Percentiles rank a stretch among this genome's conserved stretches.
Conservation (phyloP, 2,888 invertebrate species). For the Drosophila trichaetosa region DNA sequence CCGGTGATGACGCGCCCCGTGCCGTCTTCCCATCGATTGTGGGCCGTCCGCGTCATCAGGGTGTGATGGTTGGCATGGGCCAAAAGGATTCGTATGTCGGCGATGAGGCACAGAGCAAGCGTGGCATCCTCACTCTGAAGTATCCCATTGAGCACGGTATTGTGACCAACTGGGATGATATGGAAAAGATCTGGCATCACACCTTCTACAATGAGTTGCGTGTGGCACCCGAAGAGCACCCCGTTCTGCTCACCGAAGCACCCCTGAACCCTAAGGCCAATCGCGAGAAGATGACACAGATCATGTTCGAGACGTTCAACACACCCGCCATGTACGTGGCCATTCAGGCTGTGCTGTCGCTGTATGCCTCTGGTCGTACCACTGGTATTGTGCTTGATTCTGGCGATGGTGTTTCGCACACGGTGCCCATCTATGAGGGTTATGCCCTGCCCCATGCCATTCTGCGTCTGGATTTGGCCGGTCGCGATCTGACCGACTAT, state of each 20-base stretch:
- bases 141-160: slow-evolving; percentile 99
- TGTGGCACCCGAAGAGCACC: slow-evolving; percentile 97
- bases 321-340: slow-evolving; percentile 97
- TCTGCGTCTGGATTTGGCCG: slow-evolving; percentile 96
- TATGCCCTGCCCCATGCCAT: slow-evolving; percentile 97
- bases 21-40: slow-evolving; percentile 96
- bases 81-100: slow-evolving; percentile 95
- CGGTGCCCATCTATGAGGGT: slow-evolving; percentile 98
- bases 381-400: slow-evolving; percentile 98
- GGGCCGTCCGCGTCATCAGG: slow-evolving; percentile 94
- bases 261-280: slow-evolving; percentile 96
- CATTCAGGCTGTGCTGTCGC: slow-evolving; percentile 96
- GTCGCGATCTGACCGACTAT: slow-evolving; percentile 96
- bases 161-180: slow-evolving; percentile 99
- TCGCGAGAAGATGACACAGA: slow-evolving; percentile 96
- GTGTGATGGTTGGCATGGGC: slow-evolving; percentile 97
- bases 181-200: slow-evolving; percentile 99
- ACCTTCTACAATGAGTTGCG: slow-evolving; percentile 99
- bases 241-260: slow-evolving; percentile 94
- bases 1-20: slow-evolving; percentile 95
- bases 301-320: slow-evolving; percentile 97
- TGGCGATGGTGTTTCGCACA: slow-evolving; percentile 98
- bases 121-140: slow-evolving; percentile 96
- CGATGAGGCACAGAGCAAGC: slow-evolving; percentile 94
- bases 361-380: slow-evolving; percentile 98